Percentiles rank a stretch among this genome's conserved stretches.
Evolutionary conservation across 2,797 vertebrate genomes (phyloP).

Genomic region (Gallirallus australis): DNA sequence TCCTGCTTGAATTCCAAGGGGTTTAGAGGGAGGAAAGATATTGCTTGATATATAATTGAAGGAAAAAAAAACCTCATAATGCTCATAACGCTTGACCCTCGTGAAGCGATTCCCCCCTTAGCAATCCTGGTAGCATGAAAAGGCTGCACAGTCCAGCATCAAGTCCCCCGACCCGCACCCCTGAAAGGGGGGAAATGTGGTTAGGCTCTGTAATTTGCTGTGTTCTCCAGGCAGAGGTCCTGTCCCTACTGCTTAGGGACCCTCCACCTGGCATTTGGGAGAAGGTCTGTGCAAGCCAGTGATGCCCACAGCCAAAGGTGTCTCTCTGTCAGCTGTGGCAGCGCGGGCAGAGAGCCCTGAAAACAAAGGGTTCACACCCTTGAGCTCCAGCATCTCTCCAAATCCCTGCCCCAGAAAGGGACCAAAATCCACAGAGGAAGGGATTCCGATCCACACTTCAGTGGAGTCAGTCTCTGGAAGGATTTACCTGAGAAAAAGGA

Average conservation of each 20-base stretch:
- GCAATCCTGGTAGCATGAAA: not conserved
- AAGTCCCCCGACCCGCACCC: not conserved
- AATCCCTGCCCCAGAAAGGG: not conserved
- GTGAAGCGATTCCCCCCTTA: accelerated
- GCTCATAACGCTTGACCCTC: not conserved
- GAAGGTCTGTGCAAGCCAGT: not conserved
- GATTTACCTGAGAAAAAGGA: not conserved
- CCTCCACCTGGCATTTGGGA: not conserved
- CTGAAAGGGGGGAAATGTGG: not conserved
- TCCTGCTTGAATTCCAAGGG: not conserved
- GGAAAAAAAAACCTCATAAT: accelerated
- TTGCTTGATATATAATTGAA: not conserved
- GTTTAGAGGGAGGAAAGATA: not conserved
- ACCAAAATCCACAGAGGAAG: not conserved
- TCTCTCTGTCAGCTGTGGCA: not conserved
- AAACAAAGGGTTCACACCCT: not conserved
- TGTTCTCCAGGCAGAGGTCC: not conserved
- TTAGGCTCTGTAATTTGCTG: not conserved
- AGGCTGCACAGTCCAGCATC: accelerated
- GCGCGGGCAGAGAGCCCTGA: accelerated
- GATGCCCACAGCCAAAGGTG: not conserved
- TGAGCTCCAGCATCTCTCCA: not conserved
- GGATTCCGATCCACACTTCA: not conserved
- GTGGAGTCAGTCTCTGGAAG: not conserved
- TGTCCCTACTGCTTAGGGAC: not conserved